Percentiles rank a stretch among this genome's conserved stretches.
Conservation (phyloP, 1,140 invertebrate species). For the Brachionus rotundiformis region DNA sequence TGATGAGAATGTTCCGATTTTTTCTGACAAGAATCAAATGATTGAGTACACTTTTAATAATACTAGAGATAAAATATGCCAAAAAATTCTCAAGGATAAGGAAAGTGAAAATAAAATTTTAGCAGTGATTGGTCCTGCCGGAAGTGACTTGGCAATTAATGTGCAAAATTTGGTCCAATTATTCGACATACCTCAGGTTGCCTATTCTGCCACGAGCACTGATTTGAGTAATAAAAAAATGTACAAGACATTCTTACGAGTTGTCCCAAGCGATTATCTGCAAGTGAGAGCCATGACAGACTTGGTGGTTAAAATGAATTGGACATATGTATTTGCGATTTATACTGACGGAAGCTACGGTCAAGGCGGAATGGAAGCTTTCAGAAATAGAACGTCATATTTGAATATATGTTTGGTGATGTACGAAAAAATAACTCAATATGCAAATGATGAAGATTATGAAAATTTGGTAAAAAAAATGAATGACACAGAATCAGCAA, state of each 20-base stretch:
- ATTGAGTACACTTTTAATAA: slow-evolving; percentile 22
- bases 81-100: slow-evolving; percentile 54
- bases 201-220: slow-evolving; percentile 77
- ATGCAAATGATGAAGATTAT: slow-evolving; percentile 38
- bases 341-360: slow-evolving; percentile 70
- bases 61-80: slow-evolving; percentile 35
- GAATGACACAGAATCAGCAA: slow-evolving; percentile 62
- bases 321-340: slow-evolving; percentile 81
- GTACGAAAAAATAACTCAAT: slow-evolving; percentile 45
- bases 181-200: slow-evolving; percentile 78
- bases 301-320: slow-evolving; percentile 73
- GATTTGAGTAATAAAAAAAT: slow-evolving; percentile 77
- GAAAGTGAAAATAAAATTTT: slow-evolving; percentile 66
- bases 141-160: slow-evolving; percentile 71
- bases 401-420: slow-evolving; percentile 53
- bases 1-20: slow-evolving; percentile 47
- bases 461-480: not conserved
- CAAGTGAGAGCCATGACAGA: slow-evolving; percentile 77
- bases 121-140: slow-evolving; percentile 73
- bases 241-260: slow-evolving; percentile 77
- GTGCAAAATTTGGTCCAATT: slow-evolving; percentile 80
- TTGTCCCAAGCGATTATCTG: slow-evolving; percentile 78
- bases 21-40: slow-evolving; percentile 44
- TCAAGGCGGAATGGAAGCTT: slow-evolving; percentile 44
- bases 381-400: slow-evolving; percentile 54